A percentile compares a stretch with the other conserved stretches of the same genome.
These are phyloP conservation scores for Dryas iulia DNA, from an alignment of 1,140 invertebrate species.

Conservation along the genomic window DNA sequence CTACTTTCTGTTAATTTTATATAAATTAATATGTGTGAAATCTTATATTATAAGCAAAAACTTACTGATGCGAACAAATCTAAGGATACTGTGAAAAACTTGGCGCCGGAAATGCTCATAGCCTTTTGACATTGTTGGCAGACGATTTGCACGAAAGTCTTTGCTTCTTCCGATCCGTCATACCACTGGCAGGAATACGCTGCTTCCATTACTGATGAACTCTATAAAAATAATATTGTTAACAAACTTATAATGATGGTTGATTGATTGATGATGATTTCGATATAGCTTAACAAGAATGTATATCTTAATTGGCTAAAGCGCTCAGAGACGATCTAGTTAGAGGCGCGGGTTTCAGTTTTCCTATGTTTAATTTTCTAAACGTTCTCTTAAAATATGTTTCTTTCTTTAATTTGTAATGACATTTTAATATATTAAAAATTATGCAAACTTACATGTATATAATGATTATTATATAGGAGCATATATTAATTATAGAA, in stretches of 20 bases:
- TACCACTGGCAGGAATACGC: conserved; percentile 94
- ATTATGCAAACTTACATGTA: no score
- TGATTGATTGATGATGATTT: background rate
- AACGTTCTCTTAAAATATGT: no score
- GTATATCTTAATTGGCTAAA: background rate
- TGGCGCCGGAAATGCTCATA: conserved; percentile 91
- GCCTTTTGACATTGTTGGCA: conserved; percentile 94
- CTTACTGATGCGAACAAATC: conserved; percentile 92
- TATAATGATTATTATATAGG: no score
- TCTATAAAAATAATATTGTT: conserved; percentile 77
- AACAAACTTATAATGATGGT: background rate
- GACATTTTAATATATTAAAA: no score
- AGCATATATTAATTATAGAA: no score
- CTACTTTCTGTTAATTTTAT: no score
- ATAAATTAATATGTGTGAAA: background rate
- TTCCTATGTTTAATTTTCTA: no score
- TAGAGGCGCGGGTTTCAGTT: no score
- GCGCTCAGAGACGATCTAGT: no score
- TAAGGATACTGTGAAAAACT: conserved; percentile 92
- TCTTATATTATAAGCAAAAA: conserved; percentile 12
- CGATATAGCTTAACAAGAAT: no score
- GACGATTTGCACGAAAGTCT: conserved; percentile 94
- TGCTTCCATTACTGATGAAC: conserved; percentile 93
- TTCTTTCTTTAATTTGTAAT: no score
- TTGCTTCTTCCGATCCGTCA: conserved; percentile 92